phyloP scores from a whole-genome alignment of 2,888 invertebrate species.

The Parasteatoda lunata region DNA sequence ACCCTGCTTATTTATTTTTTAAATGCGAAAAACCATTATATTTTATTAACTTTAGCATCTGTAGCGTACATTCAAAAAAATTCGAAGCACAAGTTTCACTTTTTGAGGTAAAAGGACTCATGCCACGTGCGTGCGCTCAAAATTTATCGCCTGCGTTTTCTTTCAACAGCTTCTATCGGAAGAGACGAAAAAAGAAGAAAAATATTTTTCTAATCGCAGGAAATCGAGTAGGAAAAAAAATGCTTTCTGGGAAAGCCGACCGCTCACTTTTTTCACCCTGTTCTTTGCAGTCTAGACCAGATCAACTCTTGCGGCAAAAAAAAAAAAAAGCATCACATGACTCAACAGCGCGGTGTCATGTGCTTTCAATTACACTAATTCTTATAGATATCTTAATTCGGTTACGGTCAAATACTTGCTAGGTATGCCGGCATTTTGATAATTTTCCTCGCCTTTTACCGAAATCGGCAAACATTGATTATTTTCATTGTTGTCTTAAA shows the following conservation, averaged over 20 bases:
- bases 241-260: background rate
- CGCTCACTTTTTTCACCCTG: background rate
- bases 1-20: too few species aligned
- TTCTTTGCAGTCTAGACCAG: background rate
- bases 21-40: too few species aligned
- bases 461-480: background rate
- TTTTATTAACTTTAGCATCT: too few species aligned
- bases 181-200: background rate
- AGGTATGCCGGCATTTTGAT: slow-evolving; percentile 20
- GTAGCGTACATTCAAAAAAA: too few species aligned
- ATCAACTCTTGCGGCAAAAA: background rate
- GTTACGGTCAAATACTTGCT: slow-evolving; percentile 31
- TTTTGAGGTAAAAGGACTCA: too few species aligned
- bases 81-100: too few species aligned
- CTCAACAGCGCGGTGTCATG: slow-evolving; percentile 39
- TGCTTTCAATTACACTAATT: slow-evolving; percentile 40
- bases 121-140: too few species aligned
- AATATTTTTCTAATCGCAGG: background rate
- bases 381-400: slow-evolving; percentile 19
- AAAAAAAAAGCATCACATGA: slow-evolving; percentile 65
- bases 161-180: background rate
- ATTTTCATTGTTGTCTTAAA: background rate
- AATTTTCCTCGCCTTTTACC: background rate
- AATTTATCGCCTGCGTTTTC: background rate
- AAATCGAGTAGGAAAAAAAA: background rate